Evolutionary conservation across 1,140 invertebrate species (phyloP), one percentile per base, ranked within the genome.

Genomic region (Drepana arcuata): DNA sequence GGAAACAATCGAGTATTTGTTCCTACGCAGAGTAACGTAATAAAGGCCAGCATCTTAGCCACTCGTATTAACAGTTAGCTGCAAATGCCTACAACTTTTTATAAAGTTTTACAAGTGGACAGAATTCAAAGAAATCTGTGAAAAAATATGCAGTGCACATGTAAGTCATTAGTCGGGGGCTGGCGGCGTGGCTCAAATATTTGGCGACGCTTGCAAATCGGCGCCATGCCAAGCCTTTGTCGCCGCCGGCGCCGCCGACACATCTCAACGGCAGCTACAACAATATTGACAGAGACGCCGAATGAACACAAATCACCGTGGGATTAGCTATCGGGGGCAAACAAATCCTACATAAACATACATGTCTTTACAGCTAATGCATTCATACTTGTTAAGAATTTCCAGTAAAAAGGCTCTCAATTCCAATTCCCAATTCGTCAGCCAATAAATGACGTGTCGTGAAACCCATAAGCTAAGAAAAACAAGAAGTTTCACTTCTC

Each of bases 241-340:
- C 57, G 36, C 29, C 7, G 47, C 40, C 36, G 45, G 49, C 37
- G 48, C 46, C 34, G 46, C 50, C 52, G 54, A 50, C 47, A 21
- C 27, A 52, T 55, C 56, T 48, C 39, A 53, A 57, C 54, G 54
- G 53, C 72, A 74, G 69, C 77, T 81, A 73, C 48, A 55, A 78
- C 50, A 81, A 78, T 71, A 81, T 73, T 66, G 54, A 33, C 39
- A 30, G 61, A 65, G 51, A 63, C 60, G 72, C 52, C 62, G 52
- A 65, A 72, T 80, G 65, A 77, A 77, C 71, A 81, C 68, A 78
- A 78, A 74, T 77, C 64, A 78, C 64, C 77, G 68, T 72, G 40
- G 63, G 65, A 81, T 78, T 74, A 63, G 56, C 48, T 55, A 46
- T 50, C 45, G 36, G 35, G 43, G 18, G 9, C 9, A 21, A 5